Percentiles rank a stretch among this genome's conserved stretches.
These are phyloP conservation scores for Onychomys leucogaster DNA, from an alignment of 2,797 vertebrate genomes.

Conservation along the genomic window DNA sequence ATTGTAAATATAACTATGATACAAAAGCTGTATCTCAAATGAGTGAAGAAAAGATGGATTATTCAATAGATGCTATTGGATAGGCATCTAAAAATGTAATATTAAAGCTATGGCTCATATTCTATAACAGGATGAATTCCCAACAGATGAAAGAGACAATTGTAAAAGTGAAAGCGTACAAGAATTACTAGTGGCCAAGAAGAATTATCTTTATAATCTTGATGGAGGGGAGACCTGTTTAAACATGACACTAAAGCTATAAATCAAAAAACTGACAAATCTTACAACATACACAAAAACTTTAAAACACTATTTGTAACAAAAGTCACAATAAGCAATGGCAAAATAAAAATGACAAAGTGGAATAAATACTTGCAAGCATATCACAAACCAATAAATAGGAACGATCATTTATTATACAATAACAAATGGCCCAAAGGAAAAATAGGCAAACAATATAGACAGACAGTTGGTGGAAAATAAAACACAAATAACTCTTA, in stretches of 20 bases:
- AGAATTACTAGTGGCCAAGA: slow-evolving; percentile 64
- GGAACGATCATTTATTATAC: slow-evolving; percentile 38
- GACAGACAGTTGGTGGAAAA: slow-evolving; percentile 43
- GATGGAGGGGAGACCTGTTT: slow-evolving; percentile 45
- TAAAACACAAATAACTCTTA: slow-evolving; percentile 74
- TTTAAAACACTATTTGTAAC: slow-evolving; percentile 64
- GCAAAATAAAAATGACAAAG: slow-evolving; percentile 70
- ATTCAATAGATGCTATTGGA: slow-evolving; percentile 66
- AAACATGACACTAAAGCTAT: slow-evolving; percentile 64
- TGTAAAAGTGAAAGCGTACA: slow-evolving; percentile 69
- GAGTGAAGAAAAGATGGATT: slow-evolving; percentile 66
- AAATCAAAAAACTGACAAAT: slow-evolving; percentile 73
- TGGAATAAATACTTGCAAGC: slow-evolving; percentile 71
- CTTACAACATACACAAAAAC: slow-evolving; percentile 46
- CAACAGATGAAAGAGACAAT: slow-evolving; percentile 74
- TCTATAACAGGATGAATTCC: slow-evolving; percentile 64
- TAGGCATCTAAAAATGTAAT: slow-evolving; percentile 53
- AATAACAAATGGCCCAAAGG: slow-evolving; percentile 67
- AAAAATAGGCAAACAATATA: slow-evolving; percentile 64
- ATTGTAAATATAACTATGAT: slow-evolving; percentile 63
- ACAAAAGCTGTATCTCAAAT: slow-evolving; percentile 60
- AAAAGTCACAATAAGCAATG: slow-evolving; percentile 64
- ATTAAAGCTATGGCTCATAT: slow-evolving; percentile 46
- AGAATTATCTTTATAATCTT: slow-evolving; percentile 70
- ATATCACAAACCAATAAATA: slow-evolving; percentile 73